Evolutionary conservation across 2,113 vertebrate genomes (phyloP).

Genomic region (Esox niger): DNA sequence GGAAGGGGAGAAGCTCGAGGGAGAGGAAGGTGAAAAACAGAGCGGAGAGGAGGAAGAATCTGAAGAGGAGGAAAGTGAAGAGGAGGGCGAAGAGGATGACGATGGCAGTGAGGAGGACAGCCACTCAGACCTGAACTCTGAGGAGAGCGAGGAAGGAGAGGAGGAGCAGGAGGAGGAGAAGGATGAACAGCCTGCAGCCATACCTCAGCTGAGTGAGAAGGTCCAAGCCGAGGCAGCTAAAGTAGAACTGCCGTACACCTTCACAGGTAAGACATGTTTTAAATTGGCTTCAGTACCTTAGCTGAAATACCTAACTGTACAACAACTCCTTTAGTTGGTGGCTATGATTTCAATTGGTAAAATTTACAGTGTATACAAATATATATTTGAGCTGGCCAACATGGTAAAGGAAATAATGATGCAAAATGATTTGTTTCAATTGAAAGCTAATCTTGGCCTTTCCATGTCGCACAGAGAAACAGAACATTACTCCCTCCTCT

Average conservation of each 20-base stretch:
- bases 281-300: no score
- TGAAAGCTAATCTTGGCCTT: neutral
- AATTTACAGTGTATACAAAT: no score
- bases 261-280: constrained; percentile 72
- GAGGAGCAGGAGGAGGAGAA: constrained; percentile 26
- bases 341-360: no score
- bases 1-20: constrained; percentile 21
- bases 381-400: no score
- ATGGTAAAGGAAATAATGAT: no score
- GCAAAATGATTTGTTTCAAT: neutral
- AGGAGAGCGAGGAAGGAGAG: constrained; percentile 68
- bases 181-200: neutral
- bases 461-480: no score
- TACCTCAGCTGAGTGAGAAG: constrained; percentile 27
- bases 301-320: no score
- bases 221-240: constrained; percentile 63
- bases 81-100: constrained; percentile 42
- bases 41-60: constrained; percentile 36
- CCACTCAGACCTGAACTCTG: constrained; percentile 81
- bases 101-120: constrained; percentile 51
- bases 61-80: constrained; percentile 28
- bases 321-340: no score
- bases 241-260: constrained; percentile 85
- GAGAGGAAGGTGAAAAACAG: constrained; percentile 28
- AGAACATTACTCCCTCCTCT: no score